Evolutionary conservation across 2,888 invertebrate genomes (phyloP).

Genomic region (Halictus ligatus): DNA sequence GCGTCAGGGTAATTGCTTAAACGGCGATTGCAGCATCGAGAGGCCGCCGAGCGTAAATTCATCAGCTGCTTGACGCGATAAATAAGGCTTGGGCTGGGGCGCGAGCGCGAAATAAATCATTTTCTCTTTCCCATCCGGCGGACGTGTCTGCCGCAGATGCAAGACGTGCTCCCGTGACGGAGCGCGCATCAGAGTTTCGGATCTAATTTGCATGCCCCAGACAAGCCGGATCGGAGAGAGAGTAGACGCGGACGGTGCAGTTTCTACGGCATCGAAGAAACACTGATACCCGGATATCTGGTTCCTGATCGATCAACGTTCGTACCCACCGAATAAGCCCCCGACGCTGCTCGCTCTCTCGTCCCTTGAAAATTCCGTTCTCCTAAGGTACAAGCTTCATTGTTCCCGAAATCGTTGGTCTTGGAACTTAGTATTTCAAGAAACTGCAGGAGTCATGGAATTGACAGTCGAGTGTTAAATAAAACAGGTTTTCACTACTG

Average conservation of each 20-base stretch:
- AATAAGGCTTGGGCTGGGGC: constrained; percentile 23
- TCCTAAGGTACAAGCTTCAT: neutral
- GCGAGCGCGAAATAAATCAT: constrained; percentile 47
- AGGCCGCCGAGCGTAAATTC: constrained; percentile 30
- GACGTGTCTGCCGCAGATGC: constrained; percentile 34
- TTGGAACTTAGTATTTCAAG: neutral
- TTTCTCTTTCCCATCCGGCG: constrained; percentile 34
- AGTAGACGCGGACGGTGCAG: constrained; percentile 40
- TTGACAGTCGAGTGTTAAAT: neutral
- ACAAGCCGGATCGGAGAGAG: constrained; percentile 22
- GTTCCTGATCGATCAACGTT: constrained; percentile 10
- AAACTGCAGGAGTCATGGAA: too few relatives aligned
- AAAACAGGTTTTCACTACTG: too few relatives aligned
- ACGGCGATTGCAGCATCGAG: constrained; percentile 32
- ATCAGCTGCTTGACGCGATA: constrained; percentile 38
- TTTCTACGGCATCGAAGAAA: constrained; percentile 37
- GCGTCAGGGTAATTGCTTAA: constrained; percentile 32
- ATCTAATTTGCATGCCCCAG: constrained; percentile 57
- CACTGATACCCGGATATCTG: constrained; percentile 24
- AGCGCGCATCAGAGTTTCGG: constrained; percentile 39
- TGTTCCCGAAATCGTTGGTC: neutral
- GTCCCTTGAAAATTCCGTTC: neutral
- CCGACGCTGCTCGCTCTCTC: neutral
- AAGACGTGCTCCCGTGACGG: constrained; percentile 29
- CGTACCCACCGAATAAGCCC: neutral